Evolutionary conservation across 2,797 vertebrate genomes (phyloP).

Genomic region (Hybognathus amarus): DNA sequence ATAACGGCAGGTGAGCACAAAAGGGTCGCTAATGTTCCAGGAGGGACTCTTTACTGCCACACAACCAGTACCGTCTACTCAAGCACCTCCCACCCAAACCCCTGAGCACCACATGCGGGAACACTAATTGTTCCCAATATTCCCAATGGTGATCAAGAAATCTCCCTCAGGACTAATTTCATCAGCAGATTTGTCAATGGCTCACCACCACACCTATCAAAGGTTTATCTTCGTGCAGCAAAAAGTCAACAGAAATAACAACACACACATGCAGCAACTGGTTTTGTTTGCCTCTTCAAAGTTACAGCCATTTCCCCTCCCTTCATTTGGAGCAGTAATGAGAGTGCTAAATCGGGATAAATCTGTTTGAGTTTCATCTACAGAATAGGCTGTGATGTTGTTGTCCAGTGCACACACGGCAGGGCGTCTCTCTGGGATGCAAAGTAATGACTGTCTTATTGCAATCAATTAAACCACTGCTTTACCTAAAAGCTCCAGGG

Average conservation of each 20-base stretch:
- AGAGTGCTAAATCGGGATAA: slow-evolving; percentile 20
- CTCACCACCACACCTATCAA: slow-evolving; percentile 4
- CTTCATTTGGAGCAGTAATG: slow-evolving; percentile 30
- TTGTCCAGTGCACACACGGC: slow-evolving; percentile 37
- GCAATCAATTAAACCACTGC: slow-evolving; percentile 43
- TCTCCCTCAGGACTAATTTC: slow-evolving; percentile 1
- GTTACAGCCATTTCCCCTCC: not conserved
- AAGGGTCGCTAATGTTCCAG: not conserved
- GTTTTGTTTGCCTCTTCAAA: slow-evolving; percentile 25
- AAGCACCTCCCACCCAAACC: no score
- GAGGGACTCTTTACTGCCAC: not conserved
- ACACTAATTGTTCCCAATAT: not conserved
- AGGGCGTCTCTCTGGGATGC: slow-evolving; percentile 37
- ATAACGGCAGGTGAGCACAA: not conserved
- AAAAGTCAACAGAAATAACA: not conserved
- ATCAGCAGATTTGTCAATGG: not conserved
- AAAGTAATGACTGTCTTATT: slow-evolving; percentile 52
- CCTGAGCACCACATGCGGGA: not conserved
- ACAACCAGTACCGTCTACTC: not conserved
- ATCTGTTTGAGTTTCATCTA: slow-evolving; percentile 31
- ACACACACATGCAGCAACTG: not conserved
- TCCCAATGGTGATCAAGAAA: not conserved
- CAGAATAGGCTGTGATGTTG: slow-evolving; percentile 28
- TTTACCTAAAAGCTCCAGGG: slow-evolving; percentile 31
- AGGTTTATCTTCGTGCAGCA: not conserved